phyloP scores from a whole-genome alignment of 2,113 vertebrate genomes.

The Amphiprion ocellaris region DNA sequence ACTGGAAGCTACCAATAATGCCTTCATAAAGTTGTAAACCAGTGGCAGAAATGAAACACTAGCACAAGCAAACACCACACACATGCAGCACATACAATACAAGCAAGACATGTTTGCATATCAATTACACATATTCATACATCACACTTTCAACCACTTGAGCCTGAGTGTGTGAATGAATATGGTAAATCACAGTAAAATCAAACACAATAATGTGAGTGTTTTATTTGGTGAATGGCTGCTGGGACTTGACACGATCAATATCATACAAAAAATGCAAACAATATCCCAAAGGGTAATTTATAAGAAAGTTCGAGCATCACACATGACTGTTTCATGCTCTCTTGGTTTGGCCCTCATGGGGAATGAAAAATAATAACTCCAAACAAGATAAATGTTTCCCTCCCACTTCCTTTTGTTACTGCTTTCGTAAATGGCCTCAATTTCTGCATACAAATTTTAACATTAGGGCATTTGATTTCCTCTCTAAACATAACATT shows the following conservation, averaged over 20 bases:
- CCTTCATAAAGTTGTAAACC: constrained; percentile 60
- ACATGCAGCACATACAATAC: constrained; percentile 12
- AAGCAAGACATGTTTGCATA: constrained; percentile 7
- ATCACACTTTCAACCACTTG: not conserved
- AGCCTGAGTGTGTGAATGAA: constrained; percentile 18
- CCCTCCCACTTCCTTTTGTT: constrained; percentile 10
- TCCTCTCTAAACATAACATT: not conserved
- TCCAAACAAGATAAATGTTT: constrained; percentile 32
- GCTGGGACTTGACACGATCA: constrained; percentile 17
- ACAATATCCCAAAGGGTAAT: constrained; percentile 17
- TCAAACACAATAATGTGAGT: constrained; percentile 16
- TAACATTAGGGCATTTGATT: not conserved
- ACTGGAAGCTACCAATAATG: constrained; percentile 64
- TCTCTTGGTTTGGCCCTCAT: constrained; percentile 14
- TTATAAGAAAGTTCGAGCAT: constrained; percentile 41
- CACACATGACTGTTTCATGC: constrained; percentile 27
- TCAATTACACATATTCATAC: constrained; percentile 10
- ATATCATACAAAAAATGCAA: constrained; percentile 49
- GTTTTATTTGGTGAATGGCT: constrained; percentile 34
- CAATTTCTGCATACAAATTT: constrained; percentile 21
- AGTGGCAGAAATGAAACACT: constrained; percentile 27
- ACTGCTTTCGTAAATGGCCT: constrained; percentile 11
- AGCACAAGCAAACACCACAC: not conserved
- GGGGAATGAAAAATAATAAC: constrained; percentile 34
- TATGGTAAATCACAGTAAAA: constrained; percentile 18